phyloP scores from a whole-genome alignment of 2,113 vertebrate species.

The Tragelaphus buxtoni region DNA sequence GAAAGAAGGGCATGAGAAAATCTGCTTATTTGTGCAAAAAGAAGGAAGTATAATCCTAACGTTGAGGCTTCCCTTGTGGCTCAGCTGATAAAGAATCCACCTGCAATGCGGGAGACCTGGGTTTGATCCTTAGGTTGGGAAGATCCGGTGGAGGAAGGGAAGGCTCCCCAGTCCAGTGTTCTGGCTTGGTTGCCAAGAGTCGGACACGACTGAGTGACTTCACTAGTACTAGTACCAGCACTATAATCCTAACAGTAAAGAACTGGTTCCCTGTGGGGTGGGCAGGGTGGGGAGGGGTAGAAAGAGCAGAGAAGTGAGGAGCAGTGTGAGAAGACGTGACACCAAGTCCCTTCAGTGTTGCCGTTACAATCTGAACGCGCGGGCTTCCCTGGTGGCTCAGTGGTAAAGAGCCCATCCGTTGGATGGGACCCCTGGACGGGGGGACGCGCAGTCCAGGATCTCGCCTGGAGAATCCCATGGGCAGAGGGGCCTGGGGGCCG shows the following conservation, averaged over 20 bases:
- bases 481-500: background rate
- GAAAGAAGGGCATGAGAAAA: background rate
- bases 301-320: background rate
- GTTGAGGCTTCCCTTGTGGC: background rate
- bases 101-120: background rate
- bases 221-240: background rate
- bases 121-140: background rate
- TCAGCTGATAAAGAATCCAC: background rate
- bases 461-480: background rate
- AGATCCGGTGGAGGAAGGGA: background rate
- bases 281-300: background rate
- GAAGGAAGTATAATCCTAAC: background rate
- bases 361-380: background rate
- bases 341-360: rapidly evolving
- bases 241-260: background rate
- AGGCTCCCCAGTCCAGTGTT: no score
- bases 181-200: background rate
- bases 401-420: background rate
- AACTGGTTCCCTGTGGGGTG: background rate
- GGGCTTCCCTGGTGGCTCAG: background rate
- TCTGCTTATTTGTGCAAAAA: background rate
- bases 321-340: background rate
- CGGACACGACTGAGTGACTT: rapidly evolving
- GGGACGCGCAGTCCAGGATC: background rate
- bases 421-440: background rate